Base-by-base conservation (phyloP, 2,888 invertebrate genomes). In the Oxytorus armatus region DNA sequence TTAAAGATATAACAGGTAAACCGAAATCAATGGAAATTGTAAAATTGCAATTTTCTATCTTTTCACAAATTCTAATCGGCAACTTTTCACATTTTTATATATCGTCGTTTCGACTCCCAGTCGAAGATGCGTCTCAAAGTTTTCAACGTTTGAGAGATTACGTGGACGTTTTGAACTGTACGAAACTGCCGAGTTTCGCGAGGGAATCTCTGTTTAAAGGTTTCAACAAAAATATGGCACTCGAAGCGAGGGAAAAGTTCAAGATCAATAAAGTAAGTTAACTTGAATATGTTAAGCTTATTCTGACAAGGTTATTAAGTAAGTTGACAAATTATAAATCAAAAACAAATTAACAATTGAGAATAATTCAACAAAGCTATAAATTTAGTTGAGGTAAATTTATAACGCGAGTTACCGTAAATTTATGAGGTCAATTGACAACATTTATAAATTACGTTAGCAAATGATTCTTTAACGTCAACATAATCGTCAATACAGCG, bases 121-220 rank as follows among this genome's bases (percentile, higher is more conserved):
- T 99, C 29, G 99, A 99, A 92, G 98, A 98, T 92, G 98, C 99
- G 0, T 98, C 98, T 0, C 95, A 96, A 81, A 95, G 96, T 72
- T 99, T 99, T 89, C 96, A 97, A 90, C 94, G 96, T 75, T 94
- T 99, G 82, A 94, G 99, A 84, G 99, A 99, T 92, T 98, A 95
- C 92, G 95, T 98, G 0, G 98, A 99, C 90, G 94, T 95, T 3
- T 93, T 94, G 78, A 95, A 96, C 87, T 97, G 98, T 88, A 92
- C 93, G 86, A 92, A 93, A 10, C 92, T 98, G 42, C 93, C 95
- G n/a, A 94, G 95, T 68, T 98, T 96, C 88, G 92, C 94, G 44
- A 92, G 94, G 8, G 93, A 94, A 0, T 94, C 94, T 79, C 92
- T 98, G 7, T 88, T 91, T n/a, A 92, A 95, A 85, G 98, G 98